These are phyloP conservation scores for Toxotes chatareus DNA, from an alignment of 2,113 vertebrate genomes.

Conservation along the genomic window DNA sequence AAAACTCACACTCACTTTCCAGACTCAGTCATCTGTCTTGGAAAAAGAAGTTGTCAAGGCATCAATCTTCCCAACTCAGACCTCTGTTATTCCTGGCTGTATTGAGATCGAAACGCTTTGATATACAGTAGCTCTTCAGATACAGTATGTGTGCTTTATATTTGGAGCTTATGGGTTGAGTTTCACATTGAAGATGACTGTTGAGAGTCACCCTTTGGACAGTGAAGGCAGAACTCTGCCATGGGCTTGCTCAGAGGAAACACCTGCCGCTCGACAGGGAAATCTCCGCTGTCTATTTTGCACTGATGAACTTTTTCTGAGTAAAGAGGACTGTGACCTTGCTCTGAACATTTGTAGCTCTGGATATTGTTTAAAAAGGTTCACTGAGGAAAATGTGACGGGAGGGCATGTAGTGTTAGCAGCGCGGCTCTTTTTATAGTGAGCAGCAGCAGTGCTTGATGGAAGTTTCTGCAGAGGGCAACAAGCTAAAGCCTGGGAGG, in stretches of 20 bases:
- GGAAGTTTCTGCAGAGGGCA: slow-evolving; percentile 45
- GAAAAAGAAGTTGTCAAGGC: slow-evolving; percentile 24
- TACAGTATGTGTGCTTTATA: slow-evolving; percentile 56
- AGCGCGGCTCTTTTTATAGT: slow-evolving; percentile 5
- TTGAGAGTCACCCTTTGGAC: slow-evolving; percentile 60
- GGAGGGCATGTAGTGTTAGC: slow-evolving; percentile 30
- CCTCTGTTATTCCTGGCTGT: slow-evolving; percentile 7
- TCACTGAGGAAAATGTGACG: slow-evolving; percentile 33
- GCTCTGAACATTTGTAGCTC: slow-evolving; percentile 51
- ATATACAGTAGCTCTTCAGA: slow-evolving; percentile 57
- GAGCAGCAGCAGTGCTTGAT: slow-evolving; percentile 39
- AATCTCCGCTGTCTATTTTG: slow-evolving; percentile 44
- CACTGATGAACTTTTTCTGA: slow-evolving; percentile 62
- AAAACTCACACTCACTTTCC: slow-evolving; percentile 35
- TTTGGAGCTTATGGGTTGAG: slow-evolving; percentile 45
- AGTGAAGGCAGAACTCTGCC: slow-evolving; percentile 53
- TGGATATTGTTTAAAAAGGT: slow-evolving; percentile 64
- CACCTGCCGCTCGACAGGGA: slow-evolving; percentile 72
- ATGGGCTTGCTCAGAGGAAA: slow-evolving; percentile 71
- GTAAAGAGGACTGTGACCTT: slow-evolving; percentile 49
- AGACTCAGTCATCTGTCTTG: background rate
- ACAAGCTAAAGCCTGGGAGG: slow-evolving; percentile 33
- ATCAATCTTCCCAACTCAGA: background rate
- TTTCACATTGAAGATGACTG: slow-evolving; percentile 62
- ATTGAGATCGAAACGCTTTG: slow-evolving; percentile 30